These are phyloP conservation scores for Pseudoips prasinana DNA, from an alignment of 2,888 invertebrate species.

Conservation along the genomic window DNA sequence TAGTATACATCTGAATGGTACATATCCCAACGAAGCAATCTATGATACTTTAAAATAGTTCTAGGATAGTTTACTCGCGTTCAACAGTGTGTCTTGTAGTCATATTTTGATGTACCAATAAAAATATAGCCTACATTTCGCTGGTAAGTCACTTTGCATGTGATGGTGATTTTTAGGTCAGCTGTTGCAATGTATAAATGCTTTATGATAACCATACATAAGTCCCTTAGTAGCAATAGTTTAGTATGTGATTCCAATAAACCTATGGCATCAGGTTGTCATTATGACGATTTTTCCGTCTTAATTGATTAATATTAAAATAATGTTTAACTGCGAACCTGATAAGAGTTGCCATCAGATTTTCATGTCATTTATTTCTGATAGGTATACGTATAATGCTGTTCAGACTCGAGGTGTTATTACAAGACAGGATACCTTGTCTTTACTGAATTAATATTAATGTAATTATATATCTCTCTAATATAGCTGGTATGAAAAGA, in stretches of 20 bases:
- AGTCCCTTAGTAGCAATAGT: constrained; percentile 19
- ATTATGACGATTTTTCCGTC: background rate
- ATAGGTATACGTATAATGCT: too few relatives aligned
- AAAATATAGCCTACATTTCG: constrained; percentile 41
- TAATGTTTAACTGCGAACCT: too few relatives aligned
- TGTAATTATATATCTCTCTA: too few relatives aligned
- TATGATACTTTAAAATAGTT: constrained; percentile 77
- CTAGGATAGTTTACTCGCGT: constrained; percentile 22
- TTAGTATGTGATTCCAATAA: constrained; percentile 24
- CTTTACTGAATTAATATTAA: too few relatives aligned
- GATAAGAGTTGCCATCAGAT: too few relatives aligned
- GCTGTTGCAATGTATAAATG: constrained; percentile 30
- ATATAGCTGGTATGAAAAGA: too few relatives aligned
- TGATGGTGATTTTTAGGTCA: constrained; percentile 21
- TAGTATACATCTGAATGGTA: constrained; percentile 79
- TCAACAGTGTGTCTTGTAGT: constrained; percentile 41
- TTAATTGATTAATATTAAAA: too few relatives aligned
- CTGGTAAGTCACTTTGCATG: constrained; percentile 26
- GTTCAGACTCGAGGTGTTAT: too few relatives aligned
- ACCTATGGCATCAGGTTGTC: constrained; percentile 25
- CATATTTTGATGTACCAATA: constrained; percentile 44
- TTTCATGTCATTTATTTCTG: too few relatives aligned
- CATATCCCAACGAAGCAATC: constrained; percentile 80
- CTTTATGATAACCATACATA: constrained; percentile 23
- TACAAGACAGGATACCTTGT: too few relatives aligned